Evolutionary conservation across 2,888 invertebrate genomes (phyloP), one percentile per base, ranked within the genome.

Genomic region (Volucella bombylans): DNA sequence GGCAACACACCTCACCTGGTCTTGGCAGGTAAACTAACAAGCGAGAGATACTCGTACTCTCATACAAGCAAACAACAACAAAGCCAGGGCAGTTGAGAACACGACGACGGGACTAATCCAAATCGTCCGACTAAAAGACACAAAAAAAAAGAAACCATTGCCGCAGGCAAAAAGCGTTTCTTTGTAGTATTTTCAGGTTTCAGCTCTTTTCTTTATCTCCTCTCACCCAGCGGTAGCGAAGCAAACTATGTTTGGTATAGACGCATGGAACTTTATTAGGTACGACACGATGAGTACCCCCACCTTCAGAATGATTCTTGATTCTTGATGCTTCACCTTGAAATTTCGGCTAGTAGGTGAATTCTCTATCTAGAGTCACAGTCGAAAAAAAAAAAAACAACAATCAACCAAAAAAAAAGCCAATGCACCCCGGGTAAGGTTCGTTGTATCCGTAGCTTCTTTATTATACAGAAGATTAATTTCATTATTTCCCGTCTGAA

Each of bases 1-100:
- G 71, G 41, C 47, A 55, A 57, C 54, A 82, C 71, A 81, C 81
- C 81, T 85, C 68, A 77, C 81, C 81, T 85, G 85, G 85, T 76
- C 50, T 31, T 81, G 76, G 67, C 81, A 81, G 76, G 76, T 85
- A 68, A 80, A 85, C 85, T 52, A 81, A 72, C 61, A 67, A 52
- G 55, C 52, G 47, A 71, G 23, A 68, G 38, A 67, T 43, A 65
- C 45, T 38, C 52, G 61, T 50, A 55, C 45, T 54, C 57, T 54
- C 57, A 69, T 41, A 57, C 38, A 31, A 47, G 47, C 72, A 59
- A 52, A 78, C 11, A 64, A 57, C 45, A 71, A 49, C 68, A 47
- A 39, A 12, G 43, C 38, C 38, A 38, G 12, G 23, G 38, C 38
- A 61, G 31, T 6, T 31, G 31, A 59, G 43, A 23, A 50, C 11